phyloP scores from a whole-genome alignment of 2,888 invertebrate species.

The Cyrtodaria siliqua region DNA sequence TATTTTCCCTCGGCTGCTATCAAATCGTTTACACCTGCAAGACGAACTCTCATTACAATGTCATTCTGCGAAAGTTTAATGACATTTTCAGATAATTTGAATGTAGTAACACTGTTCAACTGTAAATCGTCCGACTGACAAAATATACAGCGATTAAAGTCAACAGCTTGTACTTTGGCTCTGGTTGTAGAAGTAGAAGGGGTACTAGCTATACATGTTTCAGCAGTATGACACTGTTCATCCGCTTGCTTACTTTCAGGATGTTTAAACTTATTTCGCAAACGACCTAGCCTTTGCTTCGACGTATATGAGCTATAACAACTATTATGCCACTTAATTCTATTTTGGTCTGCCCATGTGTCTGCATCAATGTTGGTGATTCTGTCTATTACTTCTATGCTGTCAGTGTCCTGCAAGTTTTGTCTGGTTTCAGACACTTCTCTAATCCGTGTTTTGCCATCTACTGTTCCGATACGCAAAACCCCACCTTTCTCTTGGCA shows the following conservation, averaged over 20 bases:
- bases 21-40: conserved; percentile 21
- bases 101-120: not conserved
- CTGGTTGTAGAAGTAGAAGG: not conserved
- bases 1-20: conserved; percentile 14
- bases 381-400: conserved; percentile 11
- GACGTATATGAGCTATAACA: conserved; percentile 28
- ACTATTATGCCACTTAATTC: conserved; percentile 18
- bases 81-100: conserved; percentile 6
- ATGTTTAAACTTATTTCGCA: too few species aligned
- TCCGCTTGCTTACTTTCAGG: too few species aligned
- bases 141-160: conserved; percentile 24
- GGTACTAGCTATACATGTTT: too few species aligned
- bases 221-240: too few species aligned
- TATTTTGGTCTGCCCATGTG: not conserved
- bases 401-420: conserved; percentile 8
- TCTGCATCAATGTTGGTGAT: not conserved
- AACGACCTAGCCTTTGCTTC: too few species aligned
- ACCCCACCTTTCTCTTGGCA: conserved; percentile 10
- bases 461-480: not conserved
- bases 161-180: not conserved
- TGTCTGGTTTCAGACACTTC: not conserved
- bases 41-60: conserved; percentile 8
- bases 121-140: conserved; percentile 6
- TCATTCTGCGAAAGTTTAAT: not conserved
- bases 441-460: conserved; percentile 12